A percentile compares a stretch with the other conserved stretches of the same genome.
These are phyloP conservation scores for Drosophila setosimentum DNA, from an alignment of 2,888 invertebrate species.

Conservation along the genomic window DNA sequence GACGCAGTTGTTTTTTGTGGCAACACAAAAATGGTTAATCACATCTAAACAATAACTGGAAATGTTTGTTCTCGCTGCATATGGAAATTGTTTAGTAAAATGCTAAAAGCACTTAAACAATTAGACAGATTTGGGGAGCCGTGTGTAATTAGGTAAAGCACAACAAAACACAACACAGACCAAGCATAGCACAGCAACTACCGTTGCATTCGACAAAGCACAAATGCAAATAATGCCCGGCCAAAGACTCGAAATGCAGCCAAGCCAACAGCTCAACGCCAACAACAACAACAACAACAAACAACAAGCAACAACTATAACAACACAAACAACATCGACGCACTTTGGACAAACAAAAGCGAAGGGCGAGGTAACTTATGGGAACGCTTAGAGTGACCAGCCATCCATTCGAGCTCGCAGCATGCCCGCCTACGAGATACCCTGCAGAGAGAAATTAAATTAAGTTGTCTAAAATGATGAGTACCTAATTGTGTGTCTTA, in stretches of 20 bases:
- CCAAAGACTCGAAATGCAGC: conserved; percentile 32
- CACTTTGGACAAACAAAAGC: conserved; percentile 57
- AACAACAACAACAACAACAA: conserved; percentile 17
- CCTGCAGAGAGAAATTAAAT: not conserved
- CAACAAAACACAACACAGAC: conserved; percentile 66
- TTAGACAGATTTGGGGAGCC: conserved; percentile 60
- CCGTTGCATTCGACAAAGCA: conserved; percentile 60
- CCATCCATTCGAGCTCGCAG: conserved; percentile 38
- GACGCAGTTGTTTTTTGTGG: conserved; percentile 47
- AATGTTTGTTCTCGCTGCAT: conserved; percentile 45
- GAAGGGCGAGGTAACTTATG: conserved; percentile 61
- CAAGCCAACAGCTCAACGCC: conserved; percentile 28
- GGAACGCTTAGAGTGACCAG: conserved; percentile 62
- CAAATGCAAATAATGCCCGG: conserved; percentile 64
- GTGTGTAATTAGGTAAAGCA: conserved; percentile 77
- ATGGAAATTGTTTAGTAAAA: conserved; percentile 73
- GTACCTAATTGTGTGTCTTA: not conserved
- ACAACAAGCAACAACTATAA: conserved; percentile 19
- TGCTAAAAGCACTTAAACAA: conserved; percentile 79
- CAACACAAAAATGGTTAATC: conserved; percentile 23
- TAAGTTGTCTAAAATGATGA: not conserved
- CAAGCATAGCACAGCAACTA: conserved; percentile 57
- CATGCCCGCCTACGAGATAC: conserved; percentile 2
- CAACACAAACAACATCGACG: conserved; percentile 39
- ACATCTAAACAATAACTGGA: conserved; percentile 48